Evolutionary conservation across 2,888 invertebrate species (phyloP).

Genomic region (Odontomyia ornata): DNA sequence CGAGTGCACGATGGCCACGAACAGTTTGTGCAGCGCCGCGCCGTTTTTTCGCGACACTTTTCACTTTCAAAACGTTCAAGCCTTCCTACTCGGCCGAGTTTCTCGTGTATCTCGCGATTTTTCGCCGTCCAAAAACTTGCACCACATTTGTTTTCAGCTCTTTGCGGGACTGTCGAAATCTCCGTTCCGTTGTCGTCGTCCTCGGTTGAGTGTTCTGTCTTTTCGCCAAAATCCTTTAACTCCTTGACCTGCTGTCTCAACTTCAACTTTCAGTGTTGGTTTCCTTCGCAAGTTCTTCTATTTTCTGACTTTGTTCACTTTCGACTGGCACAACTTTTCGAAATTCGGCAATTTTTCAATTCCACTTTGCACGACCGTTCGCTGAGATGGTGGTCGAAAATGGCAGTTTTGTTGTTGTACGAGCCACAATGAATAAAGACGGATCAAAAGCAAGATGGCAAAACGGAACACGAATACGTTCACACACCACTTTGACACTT

Average conservation of each 20-base stretch:
- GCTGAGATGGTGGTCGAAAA: conserved; percentile 21
- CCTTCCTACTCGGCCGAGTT: not conserved
- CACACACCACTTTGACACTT: conserved; percentile 18
- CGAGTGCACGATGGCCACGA: not conserved
- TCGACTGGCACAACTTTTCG: conserved; percentile 35
- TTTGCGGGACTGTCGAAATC: not conserved
- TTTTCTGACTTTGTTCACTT: conserved; percentile 19
- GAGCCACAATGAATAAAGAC: not conserved
- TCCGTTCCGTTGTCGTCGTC: not conserved
- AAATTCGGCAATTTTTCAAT: conserved; percentile 31
- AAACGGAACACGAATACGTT: not conserved
- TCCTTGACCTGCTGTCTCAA: conserved; percentile 8
- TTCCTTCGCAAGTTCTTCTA: conserved; percentile 18
- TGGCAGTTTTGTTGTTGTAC: conserved; percentile 40
- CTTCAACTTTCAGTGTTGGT: not conserved
- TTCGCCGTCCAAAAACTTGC: not conserved
- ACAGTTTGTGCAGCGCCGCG: not conserved
- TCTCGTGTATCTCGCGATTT: not conserved
- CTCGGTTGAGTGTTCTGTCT: not conserved
- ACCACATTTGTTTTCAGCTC: conserved; percentile 32
- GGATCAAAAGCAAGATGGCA: not conserved
- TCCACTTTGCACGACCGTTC: conserved; percentile 22
- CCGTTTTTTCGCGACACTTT: conserved; percentile 13
- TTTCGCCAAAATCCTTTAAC: not conserved
- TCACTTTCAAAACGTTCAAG: conserved; percentile 11